These are phyloP conservation scores for Cheilosia variabilis DNA, from an alignment of 2,888 invertebrate species.

Conservation along the genomic window DNA sequence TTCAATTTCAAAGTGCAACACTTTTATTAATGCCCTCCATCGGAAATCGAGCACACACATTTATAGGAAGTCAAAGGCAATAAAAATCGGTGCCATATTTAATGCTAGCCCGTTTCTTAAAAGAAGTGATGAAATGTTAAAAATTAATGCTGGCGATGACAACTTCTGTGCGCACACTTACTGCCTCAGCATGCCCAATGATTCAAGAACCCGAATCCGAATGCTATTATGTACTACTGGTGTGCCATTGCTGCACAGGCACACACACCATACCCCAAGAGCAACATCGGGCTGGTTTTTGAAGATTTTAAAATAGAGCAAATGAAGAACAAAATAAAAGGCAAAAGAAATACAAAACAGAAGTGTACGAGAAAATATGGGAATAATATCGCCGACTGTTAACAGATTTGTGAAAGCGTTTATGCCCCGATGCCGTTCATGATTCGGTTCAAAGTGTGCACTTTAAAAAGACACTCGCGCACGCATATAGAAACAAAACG, in stretches of 20 bases:
- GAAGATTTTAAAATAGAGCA: slow-evolving; percentile 66
- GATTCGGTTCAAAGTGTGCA: slow-evolving; percentile 71
- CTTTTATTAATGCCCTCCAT: slow-evolving; percentile 65
- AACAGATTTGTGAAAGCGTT: slow-evolving; percentile 82
- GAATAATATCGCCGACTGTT: slow-evolving; percentile 83
- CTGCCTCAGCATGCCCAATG: slow-evolving; percentile 61
- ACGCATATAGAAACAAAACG: slow-evolving; percentile 2
- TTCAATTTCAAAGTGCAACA: slow-evolving; percentile 60
- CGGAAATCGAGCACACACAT: slow-evolving; percentile 68
- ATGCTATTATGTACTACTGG: slow-evolving; percentile 50
- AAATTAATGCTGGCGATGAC: slow-evolving; percentile 72
- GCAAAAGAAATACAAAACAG: slow-evolving; percentile 12
- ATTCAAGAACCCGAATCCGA: slow-evolving; percentile 46
- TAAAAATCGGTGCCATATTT: slow-evolving; percentile 74
- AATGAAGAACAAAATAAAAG: slow-evolving; percentile 45
- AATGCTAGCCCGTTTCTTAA: slow-evolving; percentile 71
- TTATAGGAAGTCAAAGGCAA: slow-evolving; percentile 75
- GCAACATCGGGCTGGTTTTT: slow-evolving; percentile 50
- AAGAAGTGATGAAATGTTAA: slow-evolving; percentile 73
- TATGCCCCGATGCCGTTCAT: slow-evolving; percentile 76
- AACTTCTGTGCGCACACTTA: slow-evolving; percentile 66
- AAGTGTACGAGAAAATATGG: slow-evolving; percentile 67
- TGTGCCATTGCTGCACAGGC: slow-evolving; percentile 31
- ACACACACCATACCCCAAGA: slow-evolving; percentile 27
- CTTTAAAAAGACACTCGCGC: slow-evolving; percentile 50